Base-by-base conservation (phyloP, 1,140 invertebrate species). In the Papilio helenus region DNA sequence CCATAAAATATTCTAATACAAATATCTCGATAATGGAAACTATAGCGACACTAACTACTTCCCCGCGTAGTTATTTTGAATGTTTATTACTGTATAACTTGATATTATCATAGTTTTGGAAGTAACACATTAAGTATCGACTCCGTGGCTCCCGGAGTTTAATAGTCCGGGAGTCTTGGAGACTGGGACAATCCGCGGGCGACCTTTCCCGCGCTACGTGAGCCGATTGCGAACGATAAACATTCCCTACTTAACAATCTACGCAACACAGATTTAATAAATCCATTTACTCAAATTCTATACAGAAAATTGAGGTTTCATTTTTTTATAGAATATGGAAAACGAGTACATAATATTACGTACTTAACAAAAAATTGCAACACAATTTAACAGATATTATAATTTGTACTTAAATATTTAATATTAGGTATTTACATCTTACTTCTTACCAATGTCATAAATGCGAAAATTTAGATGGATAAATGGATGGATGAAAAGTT, bases 251-350 rank as follows among this genome's bases (percentile, higher is more conserved):
- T 68, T 68, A 68, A 68, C 3, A 68, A 68, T 68, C 61, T 34
- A 68, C 61, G 61, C 61, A 34, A 29, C 14, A 68, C 61, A 68
- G 61, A 68, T 68, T 68, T 68, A 29, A 68, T 68, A 68, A 68
- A 68, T 16, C 10, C 26, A 26, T 68, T 68, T 7, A 68, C 23
- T 16, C 1, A 68, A 16, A 68, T 68, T 68, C 16, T 34, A 29
- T 16, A 34, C 12, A 68, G 61, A 4, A 58, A 23, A 58, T 58
- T 68, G 61, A 68, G 51, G 8, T 55, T 20, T 55, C 4, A 1
- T 20, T 55, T 55, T 20, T 5, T 18, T 18, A 16, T 14, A 16
- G 44, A 16, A 46, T 3, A 46, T 4, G 51, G 51, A 8, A 55
- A 55, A 16, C 51, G n/a, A n/a, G n/a, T n/a, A n/a, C n/a, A n/a